These are phyloP conservation scores for Clarias gariepinus DNA, from an alignment of 2,113 vertebrate genomes.

Conservation along the genomic window DNA sequence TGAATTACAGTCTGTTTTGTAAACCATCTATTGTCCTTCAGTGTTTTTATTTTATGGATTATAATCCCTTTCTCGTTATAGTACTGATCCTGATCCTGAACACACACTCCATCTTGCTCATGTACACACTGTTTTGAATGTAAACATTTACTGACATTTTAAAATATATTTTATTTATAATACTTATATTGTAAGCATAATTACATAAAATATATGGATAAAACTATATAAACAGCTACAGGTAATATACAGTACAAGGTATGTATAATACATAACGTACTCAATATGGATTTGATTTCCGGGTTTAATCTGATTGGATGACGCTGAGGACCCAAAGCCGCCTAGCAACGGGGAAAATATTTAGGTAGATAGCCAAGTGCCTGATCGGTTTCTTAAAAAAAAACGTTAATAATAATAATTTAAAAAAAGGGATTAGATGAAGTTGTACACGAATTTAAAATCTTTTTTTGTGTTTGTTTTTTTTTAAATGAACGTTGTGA, in stretches of 20 bases:
- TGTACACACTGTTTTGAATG: not conserved
- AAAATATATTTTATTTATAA: no score
- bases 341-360: slow-evolving; percentile 29
- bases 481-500: not conserved
- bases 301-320: slow-evolving; percentile 20
- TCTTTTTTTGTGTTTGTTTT: no score
- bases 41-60: not conserved
- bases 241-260: not conserved
- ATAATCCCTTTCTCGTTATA: not conserved
- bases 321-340: not conserved
- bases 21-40: not conserved
- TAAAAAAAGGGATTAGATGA: not conserved
- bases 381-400: not conserved
- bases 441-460: not conserved
- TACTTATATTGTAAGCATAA: no score
- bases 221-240: not conserved
- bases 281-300: not conserved
- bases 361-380: not conserved
- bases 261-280: no score
- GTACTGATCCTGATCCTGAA: no score
- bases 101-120: no score
- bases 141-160: no score
- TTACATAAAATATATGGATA: not conserved
- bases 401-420: not conserved
- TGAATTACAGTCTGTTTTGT: not conserved